phyloP scores from a whole-genome alignment of 2,888 invertebrate species.

The Actias luna region DNA sequence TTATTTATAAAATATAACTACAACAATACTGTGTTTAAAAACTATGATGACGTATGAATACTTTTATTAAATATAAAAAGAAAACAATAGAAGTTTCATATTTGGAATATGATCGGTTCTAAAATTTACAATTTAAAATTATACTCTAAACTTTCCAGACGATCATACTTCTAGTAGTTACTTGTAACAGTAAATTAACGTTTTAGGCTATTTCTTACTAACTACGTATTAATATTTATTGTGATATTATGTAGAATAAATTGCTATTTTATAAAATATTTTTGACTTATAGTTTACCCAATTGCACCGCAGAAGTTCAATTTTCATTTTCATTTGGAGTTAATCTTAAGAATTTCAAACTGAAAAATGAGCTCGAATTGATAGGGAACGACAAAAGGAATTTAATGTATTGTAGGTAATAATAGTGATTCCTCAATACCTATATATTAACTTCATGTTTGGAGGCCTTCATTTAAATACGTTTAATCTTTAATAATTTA shows the following conservation, averaged over 20 bases:
- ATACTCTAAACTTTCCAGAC: conserved; percentile 14
- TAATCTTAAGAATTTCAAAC: background rate
- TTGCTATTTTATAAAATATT: background rate
- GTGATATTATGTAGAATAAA: background rate
- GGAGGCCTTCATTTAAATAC: no score
- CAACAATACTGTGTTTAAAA: background rate
- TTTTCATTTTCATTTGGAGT: background rate
- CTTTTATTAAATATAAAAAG: background rate
- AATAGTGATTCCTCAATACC: no score
- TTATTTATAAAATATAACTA: no score
- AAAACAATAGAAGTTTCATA: background rate
- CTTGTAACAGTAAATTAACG: conserved; percentile 11
- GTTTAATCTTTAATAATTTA: no score
- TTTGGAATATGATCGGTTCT: background rate
- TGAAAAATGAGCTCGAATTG: background rate
- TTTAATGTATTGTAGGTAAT: no score
- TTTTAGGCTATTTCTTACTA: background rate
- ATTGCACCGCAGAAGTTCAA: background rate
- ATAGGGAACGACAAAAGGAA: background rate
- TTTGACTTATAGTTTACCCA: background rate
- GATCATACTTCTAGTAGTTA: conserved; percentile 8
- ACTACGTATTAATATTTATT: background rate
- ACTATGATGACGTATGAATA: background rate
- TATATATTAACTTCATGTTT: no score
- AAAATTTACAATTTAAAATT: conserved; percentile 3